Percentiles rank a stretch among this genome's conserved stretches.
These are phyloP conservation scores for Paguma larvata DNA, from an alignment of 2,797 vertebrate genomes.

Conservation along the genomic window DNA sequence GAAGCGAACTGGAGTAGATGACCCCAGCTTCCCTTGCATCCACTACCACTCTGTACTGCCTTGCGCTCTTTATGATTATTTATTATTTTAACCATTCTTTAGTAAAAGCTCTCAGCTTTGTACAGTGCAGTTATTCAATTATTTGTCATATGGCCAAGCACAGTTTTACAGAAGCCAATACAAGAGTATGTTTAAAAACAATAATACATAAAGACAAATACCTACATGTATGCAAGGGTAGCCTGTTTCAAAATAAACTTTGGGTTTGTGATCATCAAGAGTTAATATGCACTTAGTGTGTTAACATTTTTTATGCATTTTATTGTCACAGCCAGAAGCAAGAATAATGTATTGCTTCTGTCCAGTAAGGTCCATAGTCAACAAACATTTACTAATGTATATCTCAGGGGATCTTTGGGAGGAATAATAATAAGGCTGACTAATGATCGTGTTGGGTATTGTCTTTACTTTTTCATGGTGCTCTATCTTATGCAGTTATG, in stretches of 20 bases:
- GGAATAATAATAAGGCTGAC: not conserved
- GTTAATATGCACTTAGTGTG: not conserved
- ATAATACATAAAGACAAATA: not conserved
- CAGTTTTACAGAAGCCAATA: slow-evolving; percentile 1
- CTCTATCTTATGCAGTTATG: not conserved
- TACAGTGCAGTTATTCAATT: not conserved
- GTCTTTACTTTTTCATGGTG: not conserved
- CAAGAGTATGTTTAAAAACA: not conserved
- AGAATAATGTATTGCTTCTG: not conserved
- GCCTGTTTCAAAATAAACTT: not conserved
- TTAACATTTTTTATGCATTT: not conserved
- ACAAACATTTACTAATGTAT: slow-evolving; percentile 14
- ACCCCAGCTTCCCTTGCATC: not conserved
- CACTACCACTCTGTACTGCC: not conserved
- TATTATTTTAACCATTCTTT: not conserved
- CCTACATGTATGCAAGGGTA: not conserved
- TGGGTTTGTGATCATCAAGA: not conserved
- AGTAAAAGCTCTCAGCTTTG: not conserved
- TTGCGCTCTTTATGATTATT: not conserved
- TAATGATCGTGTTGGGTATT: not conserved
- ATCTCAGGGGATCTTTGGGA: slow-evolving; percentile 1
- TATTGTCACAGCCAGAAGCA: not conserved
- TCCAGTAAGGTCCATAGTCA: not conserved
- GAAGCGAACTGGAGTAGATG: not conserved
- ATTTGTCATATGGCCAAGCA: not conserved